These are phyloP conservation scores for Hypsopygia costalis DNA, from an alignment of 2,888 invertebrate species.

Conservation along the genomic window DNA sequence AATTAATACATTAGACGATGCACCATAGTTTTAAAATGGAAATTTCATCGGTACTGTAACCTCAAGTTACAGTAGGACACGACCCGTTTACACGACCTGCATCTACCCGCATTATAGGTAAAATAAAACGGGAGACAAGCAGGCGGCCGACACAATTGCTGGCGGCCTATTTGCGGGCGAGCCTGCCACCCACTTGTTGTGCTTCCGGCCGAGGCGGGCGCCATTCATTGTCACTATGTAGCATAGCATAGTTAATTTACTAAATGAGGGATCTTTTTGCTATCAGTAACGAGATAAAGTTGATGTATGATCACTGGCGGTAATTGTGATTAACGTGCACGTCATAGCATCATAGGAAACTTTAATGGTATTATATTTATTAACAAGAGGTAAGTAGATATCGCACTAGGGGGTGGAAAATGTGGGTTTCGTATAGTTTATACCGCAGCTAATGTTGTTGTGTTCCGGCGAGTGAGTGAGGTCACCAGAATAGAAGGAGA, in stretches of 20 bases:
- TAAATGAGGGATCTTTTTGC: constrained; percentile 39
- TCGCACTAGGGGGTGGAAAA: too few species aligned
- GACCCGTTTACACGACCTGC: constrained; percentile 5
- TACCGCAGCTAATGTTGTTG: too few species aligned
- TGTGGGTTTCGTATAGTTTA: too few species aligned
- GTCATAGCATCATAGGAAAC: too few species aligned
- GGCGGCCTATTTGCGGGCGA: constrained; percentile 67
- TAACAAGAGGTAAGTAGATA: too few species aligned
- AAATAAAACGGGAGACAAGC: constrained; percentile 44
- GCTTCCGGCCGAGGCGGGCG: constrained; percentile 46
- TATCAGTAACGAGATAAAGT: constrained; percentile 15
- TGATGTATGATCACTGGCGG: constrained; percentile 4
- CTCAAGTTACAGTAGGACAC: too few species aligned
- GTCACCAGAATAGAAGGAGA: too few species aligned
- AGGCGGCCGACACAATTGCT: constrained; percentile 46
- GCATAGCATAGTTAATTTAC: constrained; percentile 55
- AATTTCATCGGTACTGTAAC: too few species aligned
- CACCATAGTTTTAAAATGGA: background rate
- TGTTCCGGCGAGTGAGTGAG: too few species aligned
- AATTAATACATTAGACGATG: too few species aligned
- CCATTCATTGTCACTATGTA: constrained; percentile 44
- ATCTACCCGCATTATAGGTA: constrained; percentile 25
- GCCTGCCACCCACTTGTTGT: constrained; percentile 69
- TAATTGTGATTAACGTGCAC: background rate
- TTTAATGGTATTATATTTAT: too few species aligned